phyloP scores from a whole-genome alignment of 1,140 invertebrate species.

The Caligus rogercresseyi region DNA sequence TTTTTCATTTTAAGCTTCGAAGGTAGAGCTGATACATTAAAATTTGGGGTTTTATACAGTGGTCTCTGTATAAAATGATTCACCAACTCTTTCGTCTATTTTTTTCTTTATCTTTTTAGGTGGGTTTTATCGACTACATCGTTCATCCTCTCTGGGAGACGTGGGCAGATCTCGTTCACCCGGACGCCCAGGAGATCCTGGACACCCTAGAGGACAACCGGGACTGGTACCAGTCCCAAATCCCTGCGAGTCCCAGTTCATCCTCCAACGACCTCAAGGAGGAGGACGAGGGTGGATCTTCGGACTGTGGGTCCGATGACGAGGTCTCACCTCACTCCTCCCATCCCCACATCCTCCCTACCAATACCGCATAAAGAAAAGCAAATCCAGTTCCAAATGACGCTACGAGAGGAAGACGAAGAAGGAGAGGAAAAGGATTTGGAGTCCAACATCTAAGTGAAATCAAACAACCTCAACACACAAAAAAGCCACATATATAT shows the following conservation, averaged over 20 bases:
- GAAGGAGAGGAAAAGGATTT: constrained; percentile 7
- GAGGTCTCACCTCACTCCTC: not conserved
- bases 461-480: no score
- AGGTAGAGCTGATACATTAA: no score
- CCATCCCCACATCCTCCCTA: not conserved
- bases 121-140: constrained; percentile 98
- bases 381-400: constrained; percentile 14
- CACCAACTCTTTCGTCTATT: no score
- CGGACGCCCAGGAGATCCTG: constrained; percentile 91
- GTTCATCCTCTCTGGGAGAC: constrained; percentile 98
- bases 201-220: constrained; percentile 95
- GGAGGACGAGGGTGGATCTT: constrained; percentile 23
- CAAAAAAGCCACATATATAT: no score
- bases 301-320: not conserved
- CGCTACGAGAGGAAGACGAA: constrained; percentile 12
- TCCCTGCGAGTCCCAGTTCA: constrained; percentile 38
- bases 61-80: no score
- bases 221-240: constrained; percentile 80
- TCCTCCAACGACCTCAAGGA: constrained; percentile 27
- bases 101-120: constrained; percentile 35
- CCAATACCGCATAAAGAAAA: not conserved
- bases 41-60: no score
- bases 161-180: constrained; percentile 96
- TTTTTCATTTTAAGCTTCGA: no score
- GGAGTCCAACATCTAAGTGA: not conserved